These are phyloP conservation scores for Gnatocerus cornutus DNA, from an alignment of 2,888 invertebrate genomes.

Conservation along the genomic window DNA sequence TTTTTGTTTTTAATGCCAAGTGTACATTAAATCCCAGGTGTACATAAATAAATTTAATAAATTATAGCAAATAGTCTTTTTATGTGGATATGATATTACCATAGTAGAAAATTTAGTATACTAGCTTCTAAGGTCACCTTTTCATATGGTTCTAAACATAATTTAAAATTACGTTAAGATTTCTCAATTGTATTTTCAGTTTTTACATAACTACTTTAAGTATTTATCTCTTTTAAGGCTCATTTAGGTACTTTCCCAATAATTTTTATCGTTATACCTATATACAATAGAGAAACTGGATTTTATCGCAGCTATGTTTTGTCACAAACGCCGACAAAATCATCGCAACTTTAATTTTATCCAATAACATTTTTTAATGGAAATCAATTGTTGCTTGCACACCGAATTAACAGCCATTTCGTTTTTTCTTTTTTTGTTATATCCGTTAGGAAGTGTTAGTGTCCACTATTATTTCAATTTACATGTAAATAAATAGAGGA, in stretches of 20 bases:
- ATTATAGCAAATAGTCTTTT: conserved; percentile 35
- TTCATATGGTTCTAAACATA: conserved; percentile 48
- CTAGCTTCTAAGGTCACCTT: conserved; percentile 47
- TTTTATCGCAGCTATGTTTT: conserved; percentile 29
- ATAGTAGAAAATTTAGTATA: conserved; percentile 49
- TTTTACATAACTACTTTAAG: conserved; percentile 38
- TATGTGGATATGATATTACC: conserved; percentile 39
- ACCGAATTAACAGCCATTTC: conserved; percentile 6
- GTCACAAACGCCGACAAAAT: not conserved
- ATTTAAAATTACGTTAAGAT: conserved; percentile 28
- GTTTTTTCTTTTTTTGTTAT: conserved; percentile 10
- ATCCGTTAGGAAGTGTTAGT: conserved; percentile 28
- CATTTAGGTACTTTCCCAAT: conserved; percentile 48
- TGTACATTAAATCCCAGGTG: conserved; percentile 30
- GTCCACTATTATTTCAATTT: conserved; percentile 32
- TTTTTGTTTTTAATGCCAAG: conserved; percentile 28
- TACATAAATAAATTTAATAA: conserved; percentile 40
- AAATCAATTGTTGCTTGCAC: conserved; percentile 31
- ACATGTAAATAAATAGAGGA: conserved; percentile 34
- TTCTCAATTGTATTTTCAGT: conserved; percentile 41
- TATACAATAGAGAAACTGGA: conserved; percentile 14
- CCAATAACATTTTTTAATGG: conserved; percentile 15
- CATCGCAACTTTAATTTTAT: conserved; percentile 7
- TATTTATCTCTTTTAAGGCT: conserved; percentile 42
- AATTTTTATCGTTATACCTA: conserved; percentile 32